A percentile compares a stretch with the other conserved stretches of the same genome.
Evolutionary conservation across 2,888 invertebrate species (phyloP).

Genomic region (Nomada ferruginata): DNA sequence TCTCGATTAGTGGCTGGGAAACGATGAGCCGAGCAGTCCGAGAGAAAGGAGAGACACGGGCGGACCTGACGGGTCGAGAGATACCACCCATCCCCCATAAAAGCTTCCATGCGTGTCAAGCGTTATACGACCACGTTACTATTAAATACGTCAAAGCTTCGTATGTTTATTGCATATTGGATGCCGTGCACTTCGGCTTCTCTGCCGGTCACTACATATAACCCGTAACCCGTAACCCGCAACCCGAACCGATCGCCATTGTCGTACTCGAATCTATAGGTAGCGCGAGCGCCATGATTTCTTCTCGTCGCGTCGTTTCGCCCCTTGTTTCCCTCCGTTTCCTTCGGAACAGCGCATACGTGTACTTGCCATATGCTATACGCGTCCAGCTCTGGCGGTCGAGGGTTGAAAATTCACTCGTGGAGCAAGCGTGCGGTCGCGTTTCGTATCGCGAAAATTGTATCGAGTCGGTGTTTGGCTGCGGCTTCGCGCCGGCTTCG

Average conservation of each 20-base stretch:
- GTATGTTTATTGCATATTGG: conserved; percentile 84
- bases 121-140: conserved; percentile 83
- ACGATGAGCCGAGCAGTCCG: conserved; percentile 16
- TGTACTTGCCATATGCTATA: too few species aligned
- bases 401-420: neutral
- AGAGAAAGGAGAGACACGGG: conserved; percentile 72
- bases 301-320: neutral
- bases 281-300: neutral
- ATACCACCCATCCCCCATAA: conserved; percentile 77
- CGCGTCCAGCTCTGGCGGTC: neutral
- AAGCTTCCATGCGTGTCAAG: conserved; percentile 83
- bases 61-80: conserved; percentile 64
- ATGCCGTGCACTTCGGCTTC: conserved; percentile 76
- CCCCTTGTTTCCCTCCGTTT: neutral
- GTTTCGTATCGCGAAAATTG: neutral
- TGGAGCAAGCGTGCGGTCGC: neutral
- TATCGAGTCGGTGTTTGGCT: neutral
- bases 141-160: conserved; percentile 83
- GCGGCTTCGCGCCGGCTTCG: too few species aligned
- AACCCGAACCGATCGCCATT: conserved; percentile 69
- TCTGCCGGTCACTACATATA: conserved; percentile 48
- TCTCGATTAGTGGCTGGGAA: conserved; percentile 27
- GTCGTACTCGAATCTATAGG: conserved; percentile 45
- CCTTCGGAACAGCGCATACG: too few species aligned
- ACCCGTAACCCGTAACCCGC: conserved; percentile 64